These are phyloP conservation scores for Podilymbus podiceps DNA, from an alignment of 2,113 vertebrate genomes.

Conservation along the genomic window DNA sequence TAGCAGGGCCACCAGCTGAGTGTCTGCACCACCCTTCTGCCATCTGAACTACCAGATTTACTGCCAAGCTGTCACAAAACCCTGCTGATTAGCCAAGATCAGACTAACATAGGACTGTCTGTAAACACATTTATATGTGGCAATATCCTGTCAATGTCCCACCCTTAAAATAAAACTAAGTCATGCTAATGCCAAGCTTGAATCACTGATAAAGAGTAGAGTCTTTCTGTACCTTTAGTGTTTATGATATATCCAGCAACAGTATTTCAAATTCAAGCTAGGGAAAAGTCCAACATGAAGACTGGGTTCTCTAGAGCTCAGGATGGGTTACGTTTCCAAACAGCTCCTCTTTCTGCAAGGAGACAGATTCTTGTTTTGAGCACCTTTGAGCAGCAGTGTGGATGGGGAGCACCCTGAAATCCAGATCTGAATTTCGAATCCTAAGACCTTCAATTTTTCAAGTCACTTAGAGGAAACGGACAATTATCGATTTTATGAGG, in stretches of 20 bases:
- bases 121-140: not conserved
- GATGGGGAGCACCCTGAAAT: not conserved
- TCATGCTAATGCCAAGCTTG: not conserved
- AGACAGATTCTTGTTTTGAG: not conserved
- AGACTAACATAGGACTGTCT: fast-evolving
- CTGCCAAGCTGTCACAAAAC: not conserved
- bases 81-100: not conserved
- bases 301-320: not conserved
- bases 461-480: constrained; percentile 60
- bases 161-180: not conserved
- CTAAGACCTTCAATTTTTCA: constrained; percentile 23
- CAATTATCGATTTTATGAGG: constrained; percentile 70
- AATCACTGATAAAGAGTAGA: not conserved
- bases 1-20: not conserved
- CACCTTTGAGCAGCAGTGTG: not conserved
- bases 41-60: not conserved
- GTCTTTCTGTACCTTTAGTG: not conserved
- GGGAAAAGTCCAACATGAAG: not conserved
- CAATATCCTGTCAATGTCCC: not conserved
- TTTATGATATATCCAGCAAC: not conserved
- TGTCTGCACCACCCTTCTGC: not conserved
- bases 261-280: not conserved
- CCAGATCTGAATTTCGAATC: constrained; percentile 21
- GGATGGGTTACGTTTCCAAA: not conserved
- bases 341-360: not conserved